Evolutionary conservation across 2,888 invertebrate species (phyloP).

Genomic region (Alitta virens): DNA sequence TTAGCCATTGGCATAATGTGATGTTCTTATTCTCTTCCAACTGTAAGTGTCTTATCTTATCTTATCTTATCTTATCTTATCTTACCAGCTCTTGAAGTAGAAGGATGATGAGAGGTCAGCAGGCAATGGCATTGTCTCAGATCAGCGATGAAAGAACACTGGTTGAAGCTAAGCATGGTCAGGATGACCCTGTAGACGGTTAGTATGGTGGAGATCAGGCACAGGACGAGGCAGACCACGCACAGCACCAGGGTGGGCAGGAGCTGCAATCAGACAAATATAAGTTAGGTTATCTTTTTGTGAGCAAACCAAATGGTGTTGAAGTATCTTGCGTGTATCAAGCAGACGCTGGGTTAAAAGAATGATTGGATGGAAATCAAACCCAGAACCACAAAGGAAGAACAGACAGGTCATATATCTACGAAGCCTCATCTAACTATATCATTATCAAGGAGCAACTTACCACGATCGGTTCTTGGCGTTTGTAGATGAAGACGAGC

Average conservation of each 20-base stretch:
- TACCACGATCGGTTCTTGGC: background rate
- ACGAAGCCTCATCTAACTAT: background rate
- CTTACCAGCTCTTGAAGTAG: no score
- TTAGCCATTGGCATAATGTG: no score
- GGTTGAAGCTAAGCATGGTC: slow-evolving; percentile 8
- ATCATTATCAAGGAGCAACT: background rate
- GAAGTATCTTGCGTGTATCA: no score
- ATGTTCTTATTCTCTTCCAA: no score
- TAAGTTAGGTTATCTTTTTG: no score
- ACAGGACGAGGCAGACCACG: slow-evolving; percentile 1
- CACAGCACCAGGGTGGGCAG: slow-evolving; percentile 12
- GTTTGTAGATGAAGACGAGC: background rate
- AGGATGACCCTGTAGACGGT: slow-evolving; percentile 5
- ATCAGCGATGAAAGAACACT: background rate
- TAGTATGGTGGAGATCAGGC: slow-evolving; percentile 1
- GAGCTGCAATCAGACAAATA: slow-evolving; percentile 1
- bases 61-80: no score
- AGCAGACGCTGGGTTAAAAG: no score
- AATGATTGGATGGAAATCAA: no score
- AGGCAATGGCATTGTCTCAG: background rate
- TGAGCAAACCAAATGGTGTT: no score
- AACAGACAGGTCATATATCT: background rate
- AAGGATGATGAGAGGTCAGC: no score
- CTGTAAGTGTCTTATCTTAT: no score
- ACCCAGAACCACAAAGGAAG: background rate